Evolutionary conservation across 2,797 vertebrate species (phyloP).

Genomic region (Mus minutoides): DNA sequence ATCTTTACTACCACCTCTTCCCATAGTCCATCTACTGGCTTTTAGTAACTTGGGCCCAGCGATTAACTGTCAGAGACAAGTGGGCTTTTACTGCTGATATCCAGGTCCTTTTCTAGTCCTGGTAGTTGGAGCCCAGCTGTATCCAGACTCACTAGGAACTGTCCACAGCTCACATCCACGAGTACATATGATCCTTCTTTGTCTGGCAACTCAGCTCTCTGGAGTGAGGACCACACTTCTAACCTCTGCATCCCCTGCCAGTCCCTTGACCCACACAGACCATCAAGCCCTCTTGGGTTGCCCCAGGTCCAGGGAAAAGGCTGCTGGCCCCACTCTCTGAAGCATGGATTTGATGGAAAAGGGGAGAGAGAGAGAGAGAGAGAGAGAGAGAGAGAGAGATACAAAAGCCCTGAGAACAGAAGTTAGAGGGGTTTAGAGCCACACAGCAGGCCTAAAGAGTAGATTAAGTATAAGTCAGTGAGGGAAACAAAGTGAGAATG

Average conservation of each 20-base stretch:
- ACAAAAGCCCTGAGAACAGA: neutral
- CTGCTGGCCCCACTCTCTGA: neutral
- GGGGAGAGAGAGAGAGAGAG: neutral
- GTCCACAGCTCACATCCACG: neutral
- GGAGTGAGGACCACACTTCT: neutral
- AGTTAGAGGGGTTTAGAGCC: neutral
- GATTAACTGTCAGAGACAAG: neutral
- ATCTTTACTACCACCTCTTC: accelerated
- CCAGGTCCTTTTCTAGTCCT: neutral
- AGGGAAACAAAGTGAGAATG: neutral
- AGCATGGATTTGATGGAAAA: accelerated
- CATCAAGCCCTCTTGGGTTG: neutral
- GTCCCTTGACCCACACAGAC: neutral
- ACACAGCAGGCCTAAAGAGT: neutral
- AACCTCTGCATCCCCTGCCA: neutral
- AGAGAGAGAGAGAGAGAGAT: neutral
- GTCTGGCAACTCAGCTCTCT: neutral
- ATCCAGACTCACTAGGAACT: neutral
- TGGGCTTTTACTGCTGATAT: neutral
- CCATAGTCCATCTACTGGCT: no score
- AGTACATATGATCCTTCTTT: neutral
- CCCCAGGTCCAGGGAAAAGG: neutral
- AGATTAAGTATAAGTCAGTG: neutral
- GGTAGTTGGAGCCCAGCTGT: neutral
- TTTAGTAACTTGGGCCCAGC: neutral